Percentiles rank a stretch among this genome's conserved stretches.
Conservation (phyloP, 2,113 vertebrate species). For the Poeciliopsis prolifica region DNA sequence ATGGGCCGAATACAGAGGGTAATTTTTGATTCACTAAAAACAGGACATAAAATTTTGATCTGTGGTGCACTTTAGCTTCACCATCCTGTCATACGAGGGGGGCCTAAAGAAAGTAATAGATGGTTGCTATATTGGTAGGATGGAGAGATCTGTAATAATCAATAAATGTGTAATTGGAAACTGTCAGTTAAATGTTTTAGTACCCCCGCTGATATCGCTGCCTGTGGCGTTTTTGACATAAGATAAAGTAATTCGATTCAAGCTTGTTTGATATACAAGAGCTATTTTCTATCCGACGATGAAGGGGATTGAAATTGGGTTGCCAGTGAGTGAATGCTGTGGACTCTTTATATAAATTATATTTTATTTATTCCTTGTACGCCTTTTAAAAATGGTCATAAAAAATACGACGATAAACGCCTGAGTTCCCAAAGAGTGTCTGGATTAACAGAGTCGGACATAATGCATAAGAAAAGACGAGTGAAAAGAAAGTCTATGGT, state of each 20-base stretch:
- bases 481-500: too few species aligned
- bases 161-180: constrained; percentile 61
- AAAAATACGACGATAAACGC: too few species aligned
- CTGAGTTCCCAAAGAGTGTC: too few species aligned
- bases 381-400: too few species aligned
- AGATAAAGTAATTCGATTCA: constrained; percentile 54
- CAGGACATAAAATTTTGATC: constrained; percentile 35
- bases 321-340: background rate
- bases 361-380: too few species aligned
- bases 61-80: constrained; percentile 16
- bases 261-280: constrained; percentile 13
- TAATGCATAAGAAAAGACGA: too few species aligned
- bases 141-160: constrained; percentile 56
- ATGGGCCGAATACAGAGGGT: constrained; percentile 7
- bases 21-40: constrained; percentile 26
- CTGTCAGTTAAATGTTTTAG: constrained; percentile 60
- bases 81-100: constrained; percentile 53
- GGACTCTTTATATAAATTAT: too few species aligned
- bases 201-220: constrained; percentile 21
- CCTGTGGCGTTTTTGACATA: constrained; percentile 19
- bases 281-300: constrained; percentile 28
- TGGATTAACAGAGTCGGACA: too few species aligned
- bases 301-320: constrained; percentile 40
- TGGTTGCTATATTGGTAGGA: constrained; percentile 16
- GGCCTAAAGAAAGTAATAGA: constrained; percentile 21